Base-by-base conservation (phyloP, 2,888 invertebrate species). In the Alcis repandata region DNA sequence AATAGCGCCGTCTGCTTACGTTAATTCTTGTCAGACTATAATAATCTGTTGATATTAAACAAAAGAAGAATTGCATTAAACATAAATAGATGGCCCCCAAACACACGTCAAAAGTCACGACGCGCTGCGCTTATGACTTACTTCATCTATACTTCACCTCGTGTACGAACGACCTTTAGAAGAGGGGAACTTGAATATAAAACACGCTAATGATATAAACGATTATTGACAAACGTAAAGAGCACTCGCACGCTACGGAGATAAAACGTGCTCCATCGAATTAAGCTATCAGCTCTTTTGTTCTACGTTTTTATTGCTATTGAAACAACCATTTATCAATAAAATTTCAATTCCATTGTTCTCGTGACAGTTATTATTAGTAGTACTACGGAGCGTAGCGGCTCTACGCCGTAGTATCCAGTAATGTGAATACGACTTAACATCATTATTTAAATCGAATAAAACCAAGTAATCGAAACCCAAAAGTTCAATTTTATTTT, bases 201-300 rank as follows among this genome's bases (percentile, higher is more conserved):
- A 84, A 78, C 74, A 77, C 78, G 61, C 83, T 85, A 86, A 86
- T 84, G 84, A 83, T 77, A 74, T 77, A 81, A 84, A 84, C 83
- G 79, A 84, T 84, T 82, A 83, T 82, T 81, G 82, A 79, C 79
- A 78, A 80, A 77, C 71, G 77, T 75, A 74, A 57, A 69, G 67
- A 68, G 66, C 63, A 72, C 32, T 62, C 60, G 60, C 56, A 61
- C 45, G 59, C 48, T 58, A 60, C 64, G 63, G 59, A 63, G 69
- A 71, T 67, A 70, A 73, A 70, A 66, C 69, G 70, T 10, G 54
- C 27, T 40, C 41, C 43, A 22, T 43, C 38, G 40, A 56, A 64
- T 51, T 56, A 43, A 36, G 17, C 48, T 43, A 49, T 40, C 48
- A 36, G 7, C 8, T 38, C 32, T 53, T 46, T 53, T 56, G 33